Conservation (phyloP, 1,140 invertebrate species). For the Anagrus nilaparvatae region DNA sequence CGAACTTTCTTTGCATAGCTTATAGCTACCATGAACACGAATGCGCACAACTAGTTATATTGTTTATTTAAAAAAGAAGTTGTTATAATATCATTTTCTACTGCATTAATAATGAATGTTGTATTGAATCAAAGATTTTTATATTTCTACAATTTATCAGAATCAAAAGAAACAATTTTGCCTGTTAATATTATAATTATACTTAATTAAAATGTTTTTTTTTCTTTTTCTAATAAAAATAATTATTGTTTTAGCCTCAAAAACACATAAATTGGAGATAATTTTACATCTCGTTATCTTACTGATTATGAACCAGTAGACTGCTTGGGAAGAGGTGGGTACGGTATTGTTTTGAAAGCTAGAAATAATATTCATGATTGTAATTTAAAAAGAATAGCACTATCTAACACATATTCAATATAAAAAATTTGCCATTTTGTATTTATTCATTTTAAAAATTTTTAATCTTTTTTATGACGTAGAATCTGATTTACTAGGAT, state of each 20-base stretch:
- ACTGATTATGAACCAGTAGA: conserved; percentile 78
- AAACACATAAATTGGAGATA: conserved; percentile 24
- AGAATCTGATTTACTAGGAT: too few relatives aligned
- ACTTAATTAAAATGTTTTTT: conserved; percentile 7
- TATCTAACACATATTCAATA: conserved; percentile 63
- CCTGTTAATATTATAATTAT: conserved; percentile 21
- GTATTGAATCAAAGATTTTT: conserved; percentile 42
- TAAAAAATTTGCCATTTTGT: neutral
- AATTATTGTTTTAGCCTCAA: conserved; percentile 23
- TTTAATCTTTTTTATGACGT: too few relatives aligned
- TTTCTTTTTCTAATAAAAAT: conserved; percentile 3
- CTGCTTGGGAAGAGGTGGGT: conserved; percentile 87
- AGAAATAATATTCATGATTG: conserved; percentile 92
- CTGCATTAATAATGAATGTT: conserved; percentile 51
- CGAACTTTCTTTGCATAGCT: too few relatives aligned
- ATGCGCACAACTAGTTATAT: conserved; percentile 7
- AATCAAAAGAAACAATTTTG: conserved; percentile 23
- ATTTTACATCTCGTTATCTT: conserved; percentile 64
- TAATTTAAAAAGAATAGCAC: conserved; percentile 81
- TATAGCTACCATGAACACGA: too few relatives aligned
- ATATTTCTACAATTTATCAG: conserved; percentile 17
- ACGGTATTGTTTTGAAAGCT: conserved; percentile 93
- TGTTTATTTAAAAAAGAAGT: conserved; percentile 59
- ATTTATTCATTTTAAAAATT: too few relatives aligned
- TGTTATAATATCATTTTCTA: conserved; percentile 53